These are phyloP conservation scores for Tetropium fuscum DNA, from an alignment of 2,888 invertebrate species.

Conservation along the genomic window DNA sequence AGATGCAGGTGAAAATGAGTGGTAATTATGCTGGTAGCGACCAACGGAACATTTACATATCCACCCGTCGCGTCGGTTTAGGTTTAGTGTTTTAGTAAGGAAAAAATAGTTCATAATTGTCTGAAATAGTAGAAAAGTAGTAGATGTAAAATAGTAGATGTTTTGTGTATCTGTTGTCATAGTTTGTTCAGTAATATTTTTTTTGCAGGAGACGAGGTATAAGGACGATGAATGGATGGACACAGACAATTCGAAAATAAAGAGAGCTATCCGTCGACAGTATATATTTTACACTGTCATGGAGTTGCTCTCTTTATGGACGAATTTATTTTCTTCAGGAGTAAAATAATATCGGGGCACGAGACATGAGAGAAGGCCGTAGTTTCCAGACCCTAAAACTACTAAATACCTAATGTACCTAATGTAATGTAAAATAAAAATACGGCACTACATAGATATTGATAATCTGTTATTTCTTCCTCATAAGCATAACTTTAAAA, in stretches of 20 bases:
- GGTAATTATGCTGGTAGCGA: conserved; percentile 56
- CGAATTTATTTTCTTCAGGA: conserved; percentile 70
- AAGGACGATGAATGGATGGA: background rate
- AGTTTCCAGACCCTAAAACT: no score
- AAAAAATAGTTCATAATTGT: no score
- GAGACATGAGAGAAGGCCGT: no score
- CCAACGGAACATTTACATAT: conserved; percentile 39
- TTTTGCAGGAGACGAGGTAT: background rate
- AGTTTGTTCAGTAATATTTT: background rate
- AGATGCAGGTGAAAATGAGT: conserved; percentile 58
- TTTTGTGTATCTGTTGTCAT: no score
- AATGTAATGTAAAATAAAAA: no score
- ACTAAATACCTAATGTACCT: no score
- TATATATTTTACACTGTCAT: conserved; percentile 97
- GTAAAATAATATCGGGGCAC: no score
- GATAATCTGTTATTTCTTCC: no score
- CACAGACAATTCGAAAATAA: conserved; percentile 85
- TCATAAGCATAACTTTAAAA: no score
- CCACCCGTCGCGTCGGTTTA: background rate
- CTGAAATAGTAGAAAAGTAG: no score
- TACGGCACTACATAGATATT: no score
- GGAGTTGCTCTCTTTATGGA: conserved; percentile 99
- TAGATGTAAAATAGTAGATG: no score
- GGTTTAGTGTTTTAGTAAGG: conserved; percentile 5
- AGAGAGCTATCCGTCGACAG: conserved; percentile 99